These are phyloP conservation scores for Atethmia centrago DNA, from an alignment of 2,888 invertebrate species.

Conservation along the genomic window DNA sequence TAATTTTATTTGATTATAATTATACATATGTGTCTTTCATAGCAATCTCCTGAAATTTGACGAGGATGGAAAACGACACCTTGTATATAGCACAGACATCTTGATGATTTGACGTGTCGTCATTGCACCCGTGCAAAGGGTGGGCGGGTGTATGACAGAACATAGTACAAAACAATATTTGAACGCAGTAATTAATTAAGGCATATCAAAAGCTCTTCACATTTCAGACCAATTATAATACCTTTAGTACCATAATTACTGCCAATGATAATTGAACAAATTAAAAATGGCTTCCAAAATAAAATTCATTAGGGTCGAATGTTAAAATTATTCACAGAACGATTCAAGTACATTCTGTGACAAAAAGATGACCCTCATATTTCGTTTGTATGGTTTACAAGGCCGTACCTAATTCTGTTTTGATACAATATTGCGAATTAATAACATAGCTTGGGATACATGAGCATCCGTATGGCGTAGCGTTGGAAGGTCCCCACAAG, in stretches of 20 bases:
- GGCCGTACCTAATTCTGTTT: too few relatives aligned
- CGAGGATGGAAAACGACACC: too few relatives aligned
- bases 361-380: conserved; percentile 16
- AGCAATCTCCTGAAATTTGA: too few relatives aligned
- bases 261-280: conserved; percentile 25
- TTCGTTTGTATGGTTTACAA: background rate
- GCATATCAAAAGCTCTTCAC: conserved; percentile 18
- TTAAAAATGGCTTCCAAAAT: conserved; percentile 33
- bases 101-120: too few relatives aligned
- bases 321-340: conserved; percentile 28
- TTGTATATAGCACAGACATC: too few relatives aligned
- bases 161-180: background rate
- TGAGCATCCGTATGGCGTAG: too few relatives aligned
- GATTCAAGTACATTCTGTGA: background rate
- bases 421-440: too few relatives aligned
- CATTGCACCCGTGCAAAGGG: too few relatives aligned
- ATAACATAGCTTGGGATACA: too few relatives aligned
- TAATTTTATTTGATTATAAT: too few relatives aligned
- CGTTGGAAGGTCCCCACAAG: too few relatives aligned
- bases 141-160: background rate
- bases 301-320: conserved; percentile 19
- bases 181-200: conserved; percentile 2
- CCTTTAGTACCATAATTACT: conserved; percentile 20
- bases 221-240: conserved; percentile 16
- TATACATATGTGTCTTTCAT: too few relatives aligned